A percentile compares a stretch with the other conserved stretches of the same genome.
Evolutionary conservation across 2,113 vertebrate species (phyloP).

Genomic region (Hymenochirus boettgeri): DNA sequence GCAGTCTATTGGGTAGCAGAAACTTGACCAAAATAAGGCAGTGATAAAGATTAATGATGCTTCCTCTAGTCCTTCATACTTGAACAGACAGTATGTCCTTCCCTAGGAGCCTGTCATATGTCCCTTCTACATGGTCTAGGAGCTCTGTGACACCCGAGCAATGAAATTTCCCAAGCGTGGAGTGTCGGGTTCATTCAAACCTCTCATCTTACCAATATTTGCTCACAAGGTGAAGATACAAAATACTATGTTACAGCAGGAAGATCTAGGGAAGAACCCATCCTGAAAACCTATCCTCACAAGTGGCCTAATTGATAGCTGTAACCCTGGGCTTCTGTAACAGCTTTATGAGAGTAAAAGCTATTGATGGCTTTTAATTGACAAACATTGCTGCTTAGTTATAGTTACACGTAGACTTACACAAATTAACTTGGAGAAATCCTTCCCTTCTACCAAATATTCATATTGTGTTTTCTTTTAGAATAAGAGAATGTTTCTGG

Average conservation of each 20-base stretch:
- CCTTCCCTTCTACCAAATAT: too few relatives aligned
- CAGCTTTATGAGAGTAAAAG: too few relatives aligned
- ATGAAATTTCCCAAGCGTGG: conserved; percentile 19
- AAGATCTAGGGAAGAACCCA: not conserved
- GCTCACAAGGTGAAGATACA: conserved; percentile 16
- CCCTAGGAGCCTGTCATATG: conserved; percentile 34
- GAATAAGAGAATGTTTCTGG: too few relatives aligned
- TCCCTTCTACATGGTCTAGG: conserved; percentile 23
- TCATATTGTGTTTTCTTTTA: too few relatives aligned
- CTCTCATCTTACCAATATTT: conserved; percentile 22
- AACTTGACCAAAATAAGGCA: conserved; percentile 2
- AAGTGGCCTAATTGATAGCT: conserved; percentile 11
- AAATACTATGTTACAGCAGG: conserved; percentile 18
- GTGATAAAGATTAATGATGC: conserved; percentile 26
- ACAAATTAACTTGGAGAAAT: too few relatives aligned
- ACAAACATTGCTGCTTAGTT: too few relatives aligned
- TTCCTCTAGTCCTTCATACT: conserved; percentile 4
- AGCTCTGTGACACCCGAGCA: conserved; percentile 35
- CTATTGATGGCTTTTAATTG: too few relatives aligned
- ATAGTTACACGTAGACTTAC: too few relatives aligned
- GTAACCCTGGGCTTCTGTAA: conserved; percentile 5
- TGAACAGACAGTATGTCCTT: conserved; percentile 33
- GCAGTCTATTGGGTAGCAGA: not conserved
- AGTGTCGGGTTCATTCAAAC: conserved; percentile 5
- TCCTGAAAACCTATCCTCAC: not conserved